Conservation (phyloP, 2,797 vertebrate species). For the Periparus ater region DNA sequence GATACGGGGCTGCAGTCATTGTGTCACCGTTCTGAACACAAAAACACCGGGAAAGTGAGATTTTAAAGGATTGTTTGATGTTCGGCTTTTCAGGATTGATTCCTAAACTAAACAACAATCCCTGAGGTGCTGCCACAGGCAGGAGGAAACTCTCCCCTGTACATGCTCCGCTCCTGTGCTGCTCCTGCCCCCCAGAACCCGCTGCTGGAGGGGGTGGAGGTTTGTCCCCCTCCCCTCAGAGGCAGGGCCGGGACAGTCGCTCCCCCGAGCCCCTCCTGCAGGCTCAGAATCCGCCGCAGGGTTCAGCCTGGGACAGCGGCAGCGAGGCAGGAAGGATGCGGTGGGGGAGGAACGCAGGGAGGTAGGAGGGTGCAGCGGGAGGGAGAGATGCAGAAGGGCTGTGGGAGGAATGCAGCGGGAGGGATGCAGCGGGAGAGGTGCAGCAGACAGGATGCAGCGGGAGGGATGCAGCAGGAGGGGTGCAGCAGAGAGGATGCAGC, state of each 20-base stretch:
- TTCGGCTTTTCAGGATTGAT: background rate
- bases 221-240: background rate
- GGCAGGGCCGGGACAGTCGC: accelerated
- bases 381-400: background rate
- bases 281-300: background rate
- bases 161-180: accelerated
- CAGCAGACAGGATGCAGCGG: background rate
- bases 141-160: background rate
- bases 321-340: background rate
- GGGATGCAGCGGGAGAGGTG: background rate
- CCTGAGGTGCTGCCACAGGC: background rate
- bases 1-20: background rate
- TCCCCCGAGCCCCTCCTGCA: accelerated
- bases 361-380: background rate
- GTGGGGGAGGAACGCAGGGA: background rate
- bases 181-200: background rate
- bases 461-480: background rate
- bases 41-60: background rate
- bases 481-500: background rate
- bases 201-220: accelerated
- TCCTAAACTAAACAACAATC: background rate
- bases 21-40: background rate
- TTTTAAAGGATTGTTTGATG: background rate
- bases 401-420: background rate
- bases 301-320: background rate